These are phyloP conservation scores for Paramisgurnus dabryanus DNA, from an alignment of 2,113 vertebrate genomes.

Conservation along the genomic window DNA sequence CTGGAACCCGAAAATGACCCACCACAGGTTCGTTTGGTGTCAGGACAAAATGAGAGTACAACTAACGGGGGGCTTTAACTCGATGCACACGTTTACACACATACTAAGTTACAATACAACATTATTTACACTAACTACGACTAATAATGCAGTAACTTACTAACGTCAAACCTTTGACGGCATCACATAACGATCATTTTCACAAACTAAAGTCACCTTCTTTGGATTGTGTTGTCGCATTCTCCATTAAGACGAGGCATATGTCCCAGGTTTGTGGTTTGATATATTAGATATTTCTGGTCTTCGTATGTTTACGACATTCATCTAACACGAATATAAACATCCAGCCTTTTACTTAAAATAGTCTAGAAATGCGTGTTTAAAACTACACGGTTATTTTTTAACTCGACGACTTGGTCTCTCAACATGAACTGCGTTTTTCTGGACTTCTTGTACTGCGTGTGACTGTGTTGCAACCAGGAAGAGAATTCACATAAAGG, in stretches of 20 bases:
- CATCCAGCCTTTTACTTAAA: background rate
- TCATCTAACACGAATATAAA: background rate
- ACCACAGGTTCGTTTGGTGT: background rate
- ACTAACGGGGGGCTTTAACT: background rate
- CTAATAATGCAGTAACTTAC: background rate
- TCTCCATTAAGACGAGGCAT: conserved; percentile 56
- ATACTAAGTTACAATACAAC: background rate
- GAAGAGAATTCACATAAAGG: conserved; percentile 47
- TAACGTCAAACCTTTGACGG: background rate
- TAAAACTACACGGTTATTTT: background rate
- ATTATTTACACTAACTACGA: background rate
- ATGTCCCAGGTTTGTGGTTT: conserved; percentile 36
- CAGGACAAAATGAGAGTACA: background rate
- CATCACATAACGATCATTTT: background rate
- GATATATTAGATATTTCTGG: conserved; percentile 35
- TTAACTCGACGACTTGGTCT: background rate
- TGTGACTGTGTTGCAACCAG: conserved; percentile 55
- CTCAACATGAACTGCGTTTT: conserved; percentile 12
- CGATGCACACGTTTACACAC: background rate
- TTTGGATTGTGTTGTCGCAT: conserved; percentile 46
- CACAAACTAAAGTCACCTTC: conserved; percentile 48
- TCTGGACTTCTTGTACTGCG: conserved; percentile 8
- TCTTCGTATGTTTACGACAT: background rate
- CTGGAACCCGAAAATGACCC: background rate
- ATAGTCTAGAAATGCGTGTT: conserved; percentile 2